Conservation (phyloP, 2,797 vertebrate genomes). For the Poecilia wingei region DNA sequence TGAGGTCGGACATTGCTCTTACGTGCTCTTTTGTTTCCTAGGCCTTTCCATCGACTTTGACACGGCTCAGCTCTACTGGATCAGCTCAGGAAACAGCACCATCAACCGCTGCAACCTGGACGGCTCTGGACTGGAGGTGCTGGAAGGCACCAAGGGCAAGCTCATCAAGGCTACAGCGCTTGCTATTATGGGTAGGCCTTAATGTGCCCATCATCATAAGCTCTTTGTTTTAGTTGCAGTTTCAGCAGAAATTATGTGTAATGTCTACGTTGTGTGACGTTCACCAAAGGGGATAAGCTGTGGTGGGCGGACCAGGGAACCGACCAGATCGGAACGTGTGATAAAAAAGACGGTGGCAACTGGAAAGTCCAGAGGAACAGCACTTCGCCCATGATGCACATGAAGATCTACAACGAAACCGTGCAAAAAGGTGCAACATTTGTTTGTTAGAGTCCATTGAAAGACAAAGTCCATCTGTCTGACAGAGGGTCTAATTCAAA, state of each 20-base stretch:
- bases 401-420: slow-evolving; percentile 96
- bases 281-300: slow-evolving; percentile 87
- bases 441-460: slow-evolving; percentile 22
- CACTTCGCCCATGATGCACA: slow-evolving; percentile 96
- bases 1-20: slow-evolving; percentile 19
- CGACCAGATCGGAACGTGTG: slow-evolving; percentile 94
- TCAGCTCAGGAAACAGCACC: slow-evolving; percentile 93
- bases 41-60: slow-evolving; percentile 94
- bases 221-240: background rate
- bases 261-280: background rate
- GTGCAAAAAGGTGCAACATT: slow-evolving; percentile 85
- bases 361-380: slow-evolving; percentile 88
- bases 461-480: slow-evolving; percentile 25
- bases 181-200: slow-evolving; percentile 92
- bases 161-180: slow-evolving; percentile 93
- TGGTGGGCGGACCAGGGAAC: slow-evolving; percentile 98
- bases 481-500: slow-evolving; percentile 24
- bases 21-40: slow-evolving; percentile 45
- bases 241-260: background rate
- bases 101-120: slow-evolving; percentile 92
- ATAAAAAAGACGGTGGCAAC: slow-evolving; percentile 89
- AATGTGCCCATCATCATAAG: background rate
- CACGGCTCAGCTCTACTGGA: slow-evolving; percentile 92
- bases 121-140: slow-evolving; percentile 86
- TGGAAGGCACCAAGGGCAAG: slow-evolving; percentile 85